A percentile compares a stretch with the other conserved stretches of the same genome.
phyloP scores from a whole-genome alignment of 2,797 vertebrate genomes.

The Sebastes hopkinsi region DNA sequence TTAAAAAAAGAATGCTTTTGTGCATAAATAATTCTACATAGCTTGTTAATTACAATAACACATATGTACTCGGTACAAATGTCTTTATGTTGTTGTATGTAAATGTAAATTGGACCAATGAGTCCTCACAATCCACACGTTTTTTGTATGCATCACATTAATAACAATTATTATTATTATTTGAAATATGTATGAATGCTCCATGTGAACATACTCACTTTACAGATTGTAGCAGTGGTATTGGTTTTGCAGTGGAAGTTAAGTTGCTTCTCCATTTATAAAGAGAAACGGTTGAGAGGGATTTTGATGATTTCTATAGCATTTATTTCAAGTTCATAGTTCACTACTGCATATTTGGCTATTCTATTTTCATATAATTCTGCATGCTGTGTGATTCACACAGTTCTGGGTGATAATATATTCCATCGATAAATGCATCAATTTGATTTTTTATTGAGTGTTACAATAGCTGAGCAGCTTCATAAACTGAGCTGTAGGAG shows the following conservation, averaged over 20 bases:
- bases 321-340: background rate
- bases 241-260: background rate
- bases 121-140: background rate
- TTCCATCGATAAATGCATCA: too few species aligned
- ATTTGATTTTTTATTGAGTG: background rate
- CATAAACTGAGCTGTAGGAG: background rate
- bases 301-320: background rate
- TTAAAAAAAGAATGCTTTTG: background rate
- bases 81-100: background rate
- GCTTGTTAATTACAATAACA: background rate
- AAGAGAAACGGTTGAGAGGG: fast-evolving
- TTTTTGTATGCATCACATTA: background rate
- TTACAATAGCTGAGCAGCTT: background rate
- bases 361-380: background rate
- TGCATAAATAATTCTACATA: background rate
- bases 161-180: background rate
- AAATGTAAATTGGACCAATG: background rate
- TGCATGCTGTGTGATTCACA: background rate
- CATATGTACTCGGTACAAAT: background rate
- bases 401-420: background rate
- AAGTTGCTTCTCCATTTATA: background rate
- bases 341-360: background rate
- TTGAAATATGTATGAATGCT: background rate
- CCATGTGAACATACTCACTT: background rate
- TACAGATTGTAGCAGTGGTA: background rate